phyloP scores from a whole-genome alignment of 2,113 vertebrate genomes.

The Madoqua kirkii region DNA sequence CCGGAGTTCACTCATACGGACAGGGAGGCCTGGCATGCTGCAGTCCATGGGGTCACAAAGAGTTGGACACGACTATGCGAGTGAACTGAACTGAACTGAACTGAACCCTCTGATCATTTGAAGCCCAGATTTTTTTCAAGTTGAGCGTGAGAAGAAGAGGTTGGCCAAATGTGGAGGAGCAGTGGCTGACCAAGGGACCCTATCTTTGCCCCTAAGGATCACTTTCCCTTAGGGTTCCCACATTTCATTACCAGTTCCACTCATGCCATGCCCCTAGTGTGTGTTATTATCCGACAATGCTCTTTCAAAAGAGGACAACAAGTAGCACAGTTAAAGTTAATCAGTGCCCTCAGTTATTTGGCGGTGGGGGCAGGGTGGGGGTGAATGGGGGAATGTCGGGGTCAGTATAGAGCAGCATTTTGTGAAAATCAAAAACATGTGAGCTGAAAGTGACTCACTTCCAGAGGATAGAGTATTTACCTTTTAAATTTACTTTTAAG shows the following conservation, averaged over 20 bases:
- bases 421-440: not conserved
- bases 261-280: not conserved
- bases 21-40: not conserved
- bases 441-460: not conserved
- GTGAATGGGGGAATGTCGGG: not conserved
- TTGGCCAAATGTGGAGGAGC: not conserved
- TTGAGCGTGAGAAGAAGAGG: not conserved
- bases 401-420: not conserved
- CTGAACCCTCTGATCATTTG: not conserved
- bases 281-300: not conserved
- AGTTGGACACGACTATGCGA: fast-evolving
- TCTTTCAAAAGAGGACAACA: not conserved
- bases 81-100: not conserved
- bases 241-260: not conserved
- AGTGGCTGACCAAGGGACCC: not conserved
- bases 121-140: not conserved
- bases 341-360: not conserved
- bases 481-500: not conserved
- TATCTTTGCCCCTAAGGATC: not conserved
- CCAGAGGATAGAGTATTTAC: not conserved
- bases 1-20: no score
- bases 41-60: not conserved
- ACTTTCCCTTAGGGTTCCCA: not conserved
- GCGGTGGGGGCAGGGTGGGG: not conserved
- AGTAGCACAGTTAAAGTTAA: not conserved